Conservation (phyloP, 2,113 vertebrate species). For the Scytalopus superciliaris region DNA sequence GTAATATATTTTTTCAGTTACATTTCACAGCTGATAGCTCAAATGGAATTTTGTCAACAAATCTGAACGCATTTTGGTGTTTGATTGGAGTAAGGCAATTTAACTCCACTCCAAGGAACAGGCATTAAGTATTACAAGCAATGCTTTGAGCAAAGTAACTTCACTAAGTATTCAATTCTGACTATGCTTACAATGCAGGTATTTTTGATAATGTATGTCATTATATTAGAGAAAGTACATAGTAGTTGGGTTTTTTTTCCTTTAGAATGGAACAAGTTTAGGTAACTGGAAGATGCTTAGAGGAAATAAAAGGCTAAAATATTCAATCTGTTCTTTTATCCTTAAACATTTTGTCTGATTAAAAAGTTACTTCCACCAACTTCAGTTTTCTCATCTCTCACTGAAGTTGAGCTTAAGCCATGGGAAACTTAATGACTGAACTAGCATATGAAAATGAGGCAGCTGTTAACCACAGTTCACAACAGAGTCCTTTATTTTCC, state of each 20-base stretch:
- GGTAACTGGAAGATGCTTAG: neutral
- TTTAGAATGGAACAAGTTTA: neutral
- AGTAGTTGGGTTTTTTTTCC: neutral
- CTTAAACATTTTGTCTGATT: neutral
- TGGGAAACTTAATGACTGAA: neutral
- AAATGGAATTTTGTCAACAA: neutral
- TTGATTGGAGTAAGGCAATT: neutral
- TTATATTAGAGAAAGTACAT: neutral
- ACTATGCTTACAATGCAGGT: neutral
- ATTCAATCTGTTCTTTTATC: neutral
- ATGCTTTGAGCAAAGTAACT: neutral
- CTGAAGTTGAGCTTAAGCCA: neutral
- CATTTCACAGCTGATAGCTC: neutral
- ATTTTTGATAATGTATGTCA: neutral
- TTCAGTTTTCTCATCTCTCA: neutral
- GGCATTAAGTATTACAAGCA: neutral
- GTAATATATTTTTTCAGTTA: neutral
- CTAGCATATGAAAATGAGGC: neutral
- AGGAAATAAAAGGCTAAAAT: neutral
- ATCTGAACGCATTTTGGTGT: neutral
- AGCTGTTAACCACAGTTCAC: neutral
- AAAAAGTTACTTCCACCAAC: neutral
- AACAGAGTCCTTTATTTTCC: neutral
- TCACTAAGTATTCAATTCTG: neutral
- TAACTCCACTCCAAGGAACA: neutral